Percentiles rank a stretch among this genome's conserved stretches.
phyloP scores from a whole-genome alignment of 1,140 invertebrate species.

The Apocrypta bakeri region DNA sequence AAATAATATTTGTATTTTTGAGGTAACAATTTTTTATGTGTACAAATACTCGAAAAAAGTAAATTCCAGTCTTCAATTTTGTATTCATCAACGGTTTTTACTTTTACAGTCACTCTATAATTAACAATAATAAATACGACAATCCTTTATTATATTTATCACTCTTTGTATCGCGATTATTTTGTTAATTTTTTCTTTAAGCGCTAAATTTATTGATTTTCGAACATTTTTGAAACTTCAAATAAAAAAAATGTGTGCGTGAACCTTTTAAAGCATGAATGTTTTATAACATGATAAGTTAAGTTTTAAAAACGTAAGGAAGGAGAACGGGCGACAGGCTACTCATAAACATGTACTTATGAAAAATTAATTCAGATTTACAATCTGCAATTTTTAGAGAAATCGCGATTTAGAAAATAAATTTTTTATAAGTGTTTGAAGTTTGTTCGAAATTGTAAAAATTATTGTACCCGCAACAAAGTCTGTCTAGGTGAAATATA shows the following conservation, averaged over 20 bases:
- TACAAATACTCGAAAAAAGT: neutral
- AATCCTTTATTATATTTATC: constrained; percentile 43
- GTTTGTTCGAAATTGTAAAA: constrained; percentile 43
- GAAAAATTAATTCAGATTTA: constrained; percentile 17
- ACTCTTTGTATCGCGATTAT: constrained; percentile 39
- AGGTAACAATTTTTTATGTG: constrained; percentile 13
- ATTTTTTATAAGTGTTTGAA: constrained; percentile 32
- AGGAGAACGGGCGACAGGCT: constrained; percentile 20
- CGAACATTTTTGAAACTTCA: constrained; percentile 27
- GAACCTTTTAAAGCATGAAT: constrained; percentile 41
- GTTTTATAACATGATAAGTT: constrained; percentile 42
- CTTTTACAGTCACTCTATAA: constrained; percentile 30
- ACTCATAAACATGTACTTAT: constrained; percentile 42
- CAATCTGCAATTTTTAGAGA: constrained; percentile 28
- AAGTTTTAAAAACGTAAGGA: constrained; percentile 11
- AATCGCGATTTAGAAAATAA: constrained; percentile 35
- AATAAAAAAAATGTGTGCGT: constrained; percentile 29
- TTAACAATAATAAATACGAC: constrained; percentile 11
- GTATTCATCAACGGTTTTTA: constrained; percentile 32
- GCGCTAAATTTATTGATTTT: constrained; percentile 16
- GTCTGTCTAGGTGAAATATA: constrained; percentile 52
- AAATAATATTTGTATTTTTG: constrained; percentile 41
- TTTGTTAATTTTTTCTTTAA: constrained; percentile 38
- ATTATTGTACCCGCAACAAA: constrained; percentile 41
- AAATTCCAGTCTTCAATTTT: constrained; percentile 13